A percentile compares a stretch with the other conserved stretches of the same genome.
Conservation (phyloP, 2,888 invertebrate species). For the Agrochola macilenta region DNA sequence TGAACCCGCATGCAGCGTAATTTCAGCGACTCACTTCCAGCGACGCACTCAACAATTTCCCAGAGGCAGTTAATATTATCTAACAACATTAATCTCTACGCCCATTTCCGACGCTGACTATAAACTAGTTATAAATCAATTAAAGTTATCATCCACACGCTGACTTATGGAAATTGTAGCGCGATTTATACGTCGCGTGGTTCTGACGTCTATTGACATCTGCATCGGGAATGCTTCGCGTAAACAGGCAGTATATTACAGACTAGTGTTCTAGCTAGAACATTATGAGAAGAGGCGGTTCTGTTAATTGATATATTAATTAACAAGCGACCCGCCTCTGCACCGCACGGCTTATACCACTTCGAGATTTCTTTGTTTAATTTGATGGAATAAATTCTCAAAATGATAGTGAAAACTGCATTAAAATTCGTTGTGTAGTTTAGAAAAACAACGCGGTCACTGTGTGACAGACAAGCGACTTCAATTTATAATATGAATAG, state of each 20-base stretch:
- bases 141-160: constrained; percentile 57
- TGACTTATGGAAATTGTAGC: constrained; percentile 53
- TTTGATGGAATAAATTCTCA: too few relatives aligned
- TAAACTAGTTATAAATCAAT: constrained; percentile 57
- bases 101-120: neutral
- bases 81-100: constrained; percentile 22
- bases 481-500: too few relatives aligned
- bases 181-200: constrained; percentile 40
- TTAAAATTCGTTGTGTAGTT: too few relatives aligned
- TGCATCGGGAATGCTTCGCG: neutral
- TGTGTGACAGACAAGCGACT: too few relatives aligned
- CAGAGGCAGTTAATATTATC: neutral
- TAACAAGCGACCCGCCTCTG: neutral
- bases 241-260: neutral
- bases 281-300: neutral
- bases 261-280: neutral
- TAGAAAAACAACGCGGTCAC: too few relatives aligned
- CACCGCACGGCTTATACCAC: neutral
- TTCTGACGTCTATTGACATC: constrained; percentile 22
- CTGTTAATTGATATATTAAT: neutral
- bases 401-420: too few relatives aligned
- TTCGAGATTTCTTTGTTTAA: neutral
- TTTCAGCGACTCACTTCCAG: neutral
- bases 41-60: neutral
- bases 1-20: neutral